Percentiles rank a stretch among this genome's conserved stretches.
These are phyloP conservation scores for Lycorma delicatula DNA, from an alignment of 1,140 invertebrate genomes.

Conservation along the genomic window DNA sequence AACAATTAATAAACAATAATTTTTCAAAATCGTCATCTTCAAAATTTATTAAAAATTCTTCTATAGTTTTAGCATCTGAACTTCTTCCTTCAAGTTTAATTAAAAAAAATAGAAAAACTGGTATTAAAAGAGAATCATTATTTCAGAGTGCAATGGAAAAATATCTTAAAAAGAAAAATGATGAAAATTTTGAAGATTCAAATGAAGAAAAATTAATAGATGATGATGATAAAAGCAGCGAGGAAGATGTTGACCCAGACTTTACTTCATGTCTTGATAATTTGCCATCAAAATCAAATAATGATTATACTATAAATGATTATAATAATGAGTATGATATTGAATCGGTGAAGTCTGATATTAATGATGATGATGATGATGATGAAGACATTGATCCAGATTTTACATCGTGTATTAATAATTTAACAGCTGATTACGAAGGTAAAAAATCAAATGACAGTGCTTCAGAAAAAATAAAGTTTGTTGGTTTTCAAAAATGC, in stretches of 20 bases:
- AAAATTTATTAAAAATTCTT: not conserved
- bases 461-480: not conserved
- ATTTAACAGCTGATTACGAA: constrained; percentile 17
- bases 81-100: constrained; percentile 7
- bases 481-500: not conserved
- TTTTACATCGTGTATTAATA: not conserved
- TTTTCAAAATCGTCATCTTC: too few relatives aligned
- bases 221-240: too few relatives aligned
- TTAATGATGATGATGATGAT: not conserved
- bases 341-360: too few relatives aligned
- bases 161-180: not conserved
- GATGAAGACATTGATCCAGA: constrained; percentile 12
- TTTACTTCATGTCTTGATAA: too few relatives aligned
- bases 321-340: too few relatives aligned
- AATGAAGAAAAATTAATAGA: constrained; percentile 11
- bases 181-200: not conserved
- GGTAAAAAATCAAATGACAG: not conserved
- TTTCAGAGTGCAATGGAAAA: not conserved
- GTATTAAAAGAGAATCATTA: constrained; percentile 7
- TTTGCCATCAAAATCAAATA: too few relatives aligned
- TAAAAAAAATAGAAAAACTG: not conserved
- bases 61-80: constrained; percentile 17
- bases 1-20: not conserved
- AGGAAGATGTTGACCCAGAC: too few relatives aligned
- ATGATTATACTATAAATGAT: too few relatives aligned